Base-by-base conservation (phyloP, 2,113 vertebrate species). In the Hyaena hyaena region DNA sequence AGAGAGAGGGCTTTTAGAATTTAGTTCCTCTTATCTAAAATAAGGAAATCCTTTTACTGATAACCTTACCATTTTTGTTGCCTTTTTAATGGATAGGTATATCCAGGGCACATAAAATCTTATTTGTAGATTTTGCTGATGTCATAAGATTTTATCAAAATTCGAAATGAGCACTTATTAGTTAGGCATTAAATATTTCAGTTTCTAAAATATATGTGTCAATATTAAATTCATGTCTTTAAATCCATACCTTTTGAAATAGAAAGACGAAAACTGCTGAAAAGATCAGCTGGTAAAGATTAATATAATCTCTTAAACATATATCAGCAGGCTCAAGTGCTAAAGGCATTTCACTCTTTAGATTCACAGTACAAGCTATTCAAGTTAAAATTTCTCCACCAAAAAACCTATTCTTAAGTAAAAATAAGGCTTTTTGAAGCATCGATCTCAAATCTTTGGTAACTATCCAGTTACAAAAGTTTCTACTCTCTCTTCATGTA, bases 271-370 rank as follows among this genome's bases (percentile, higher is more conserved):
- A 90, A 82, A n/a, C 1, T 8, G 21, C 5, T n/a, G 10, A 2
- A 33, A 96, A 98, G 24, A 68, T 43, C 80, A 74, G 23, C 1
- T 58, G 53, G 7, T 45, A 61, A 93, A 88, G 81, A 97, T 91
- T 91, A 98, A 97, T 82, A 19, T 86, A 90, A 65, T 87, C 63
- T 96, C 93, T 97, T 97, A 63, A 90, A 96, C 74, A 84, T 50
- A 19, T 65, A 96, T 96, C 88, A 96, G 39, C 19, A 91, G 26
- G 71, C 90, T 76, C 87, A 93, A 81, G 10, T 45, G 33, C 21
- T 92, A 97, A 97, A 98, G 90, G 4, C 50, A 96, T 90, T 88
- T 81, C 50, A 96, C 66, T 97, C 93, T 98, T 96, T 45, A 96
- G 53, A 89, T 94, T 93, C 96, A 95, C 94, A 94, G 48, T 63